Evolutionary conservation across 1,140 invertebrate genomes (phyloP), one percentile per base, ranked within the genome.

Genomic region (Calliopsis andreniformis): DNA sequence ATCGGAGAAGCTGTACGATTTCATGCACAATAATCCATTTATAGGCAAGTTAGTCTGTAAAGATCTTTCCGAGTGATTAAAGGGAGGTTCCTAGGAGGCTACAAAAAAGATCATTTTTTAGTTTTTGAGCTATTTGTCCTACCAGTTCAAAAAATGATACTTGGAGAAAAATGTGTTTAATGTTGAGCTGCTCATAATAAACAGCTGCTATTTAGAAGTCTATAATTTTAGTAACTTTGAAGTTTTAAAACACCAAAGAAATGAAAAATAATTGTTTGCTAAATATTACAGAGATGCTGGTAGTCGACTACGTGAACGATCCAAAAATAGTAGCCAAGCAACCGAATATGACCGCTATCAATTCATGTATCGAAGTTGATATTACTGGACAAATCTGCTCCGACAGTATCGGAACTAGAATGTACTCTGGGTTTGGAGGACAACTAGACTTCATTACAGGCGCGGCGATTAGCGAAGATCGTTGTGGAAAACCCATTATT

Each of bases 371-470:
- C 84, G 98, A 99, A 92, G 95, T 99, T 0, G 98, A 99, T 91
- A 92, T 99, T n/a, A 98, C 98, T 2, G 98, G 98, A 1, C 98
- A 99, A 92, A 94, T 99, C 3, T 94, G 95, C 69, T 95, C 98
- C 0, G 98, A 99, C 87, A 98, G 98, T 62, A 98, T 99, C 87
- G 96, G 96, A 66, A 96, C 96, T 3, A 94, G 95, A 58, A 97
- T 99, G 94, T 99, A 96, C 88, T 99, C 98, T 10, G 98, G 98
- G 14, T 96, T 96, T 81, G 98, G 98, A 42, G 98, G 98, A 1
- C 98, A 99, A 89, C 95, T 99, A n/a, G 98, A 99, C 92, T 99
- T 99, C 87, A 97, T 99, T 73, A 94, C 96, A 59, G 98, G 98
- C n/a, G 96, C 98, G 8, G 97, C 97, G 0, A 95, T 98, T 90